Conservation (phyloP, 2,113 vertebrate genomes). For the Leptodactylus fuscus region DNA sequence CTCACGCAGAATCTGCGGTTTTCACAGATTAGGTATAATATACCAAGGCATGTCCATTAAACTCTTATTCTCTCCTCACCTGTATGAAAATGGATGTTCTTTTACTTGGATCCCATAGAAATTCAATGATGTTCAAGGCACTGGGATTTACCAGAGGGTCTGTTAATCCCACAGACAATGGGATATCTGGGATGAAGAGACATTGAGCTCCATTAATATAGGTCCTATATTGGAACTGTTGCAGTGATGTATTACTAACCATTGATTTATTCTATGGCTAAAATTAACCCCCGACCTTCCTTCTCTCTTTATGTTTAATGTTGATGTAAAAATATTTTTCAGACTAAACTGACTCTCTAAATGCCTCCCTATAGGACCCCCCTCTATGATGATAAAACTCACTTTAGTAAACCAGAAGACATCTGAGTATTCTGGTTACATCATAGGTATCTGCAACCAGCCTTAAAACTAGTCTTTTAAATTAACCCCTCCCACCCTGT, state of each 20-base stretch:
- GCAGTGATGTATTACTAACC: neutral
- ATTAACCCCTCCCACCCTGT: no score
- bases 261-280: neutral
- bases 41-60: neutral
- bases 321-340: no score
- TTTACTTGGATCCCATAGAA: constrained; percentile 67
- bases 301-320: no score
- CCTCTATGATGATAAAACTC: no score
- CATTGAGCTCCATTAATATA: neutral
- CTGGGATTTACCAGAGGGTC: constrained; percentile 64
- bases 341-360: no score
- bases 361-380: no score
- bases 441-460: no score
- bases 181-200: constrained; percentile 65
- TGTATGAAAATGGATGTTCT: constrained; percentile 68
- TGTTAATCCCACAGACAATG: constrained; percentile 66
- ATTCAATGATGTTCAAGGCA: constrained; percentile 67
- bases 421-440: no score
- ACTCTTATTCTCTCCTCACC: constrained; percentile 39
- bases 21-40: neutral
- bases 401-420: no score
- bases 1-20: neutral
- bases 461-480: no score
- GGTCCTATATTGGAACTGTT: neutral
- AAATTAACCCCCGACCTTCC: no score